These are phyloP conservation scores for Pocillopora grandis DNA, from an alignment of 92 coral and sea anemone genomes.

Conservation along the genomic window DNA sequence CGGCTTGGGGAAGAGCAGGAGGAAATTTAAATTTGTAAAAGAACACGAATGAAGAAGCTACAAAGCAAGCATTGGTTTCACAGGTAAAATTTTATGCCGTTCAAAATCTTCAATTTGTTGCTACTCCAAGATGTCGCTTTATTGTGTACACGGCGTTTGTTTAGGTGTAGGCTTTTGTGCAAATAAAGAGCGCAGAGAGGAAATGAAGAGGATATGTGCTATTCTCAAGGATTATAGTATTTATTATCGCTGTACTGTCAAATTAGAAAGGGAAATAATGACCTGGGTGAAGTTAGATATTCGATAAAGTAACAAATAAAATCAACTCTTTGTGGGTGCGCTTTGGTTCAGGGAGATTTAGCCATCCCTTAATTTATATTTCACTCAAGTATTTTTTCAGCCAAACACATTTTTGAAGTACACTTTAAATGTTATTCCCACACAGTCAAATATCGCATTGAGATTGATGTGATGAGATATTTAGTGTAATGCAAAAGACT, in stretches of 20 bases:
- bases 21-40: neutral
- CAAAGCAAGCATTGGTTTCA: neutral
- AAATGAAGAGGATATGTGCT: slow-evolving; percentile 50
- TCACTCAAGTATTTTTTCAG: neutral
- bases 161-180: slow-evolving; percentile 41
- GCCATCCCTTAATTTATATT: neutral
- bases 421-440: neutral
- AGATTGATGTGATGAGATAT: neutral
- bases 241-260: slow-evolving; percentile 50
- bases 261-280: slow-evolving; percentile 36
- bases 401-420: neutral
- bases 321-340: neutral
- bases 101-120: slow-evolving; percentile 19
- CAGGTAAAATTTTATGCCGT: neutral
- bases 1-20: neutral
- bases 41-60: neutral
- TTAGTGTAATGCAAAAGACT: too few relatives aligned
- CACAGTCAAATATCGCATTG: neutral
- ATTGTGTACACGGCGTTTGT: slow-evolving; percentile 34
- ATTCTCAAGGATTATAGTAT: slow-evolving; percentile 47
- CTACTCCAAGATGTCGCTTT: slow-evolving; percentile 31
- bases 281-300: slow-evolving; percentile 15
- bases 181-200: slow-evolving; percentile 37
- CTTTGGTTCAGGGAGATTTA: slow-evolving; percentile 6
- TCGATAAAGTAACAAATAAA: slow-evolving; percentile 33